Evolutionary conservation across 2,888 invertebrate species (phyloP).

Genomic region (Acleris laterana): DNA sequence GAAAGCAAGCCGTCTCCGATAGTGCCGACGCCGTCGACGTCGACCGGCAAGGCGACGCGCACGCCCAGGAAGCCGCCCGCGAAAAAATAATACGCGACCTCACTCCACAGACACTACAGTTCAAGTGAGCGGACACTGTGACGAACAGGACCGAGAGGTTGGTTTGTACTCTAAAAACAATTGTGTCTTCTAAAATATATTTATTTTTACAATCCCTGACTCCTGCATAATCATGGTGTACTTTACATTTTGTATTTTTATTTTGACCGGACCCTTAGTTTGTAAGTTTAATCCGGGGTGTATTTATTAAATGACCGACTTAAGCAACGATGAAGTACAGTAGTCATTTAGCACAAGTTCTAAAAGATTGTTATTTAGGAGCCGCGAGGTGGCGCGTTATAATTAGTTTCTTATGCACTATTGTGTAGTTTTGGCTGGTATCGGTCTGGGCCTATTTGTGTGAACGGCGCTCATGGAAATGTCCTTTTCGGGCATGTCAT

Average conservation of each 20-base stretch:
- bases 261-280: slow-evolving; percentile 32
- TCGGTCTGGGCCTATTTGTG: slow-evolving; percentile 22
- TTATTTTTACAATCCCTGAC: slow-evolving; percentile 40
- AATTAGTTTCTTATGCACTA: slow-evolving; percentile 23
- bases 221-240: slow-evolving; percentile 43
- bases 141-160: slow-evolving; percentile 22
- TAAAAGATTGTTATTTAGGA: slow-evolving; percentile 29
- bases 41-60: slow-evolving; percentile 76
- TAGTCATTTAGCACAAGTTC: slow-evolving; percentile 31
- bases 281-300: slow-evolving; percentile 18
- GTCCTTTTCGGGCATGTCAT: background rate
- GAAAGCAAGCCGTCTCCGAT: slow-evolving; percentile 68
- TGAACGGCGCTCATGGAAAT: slow-evolving; percentile 9
- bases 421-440: slow-evolving; percentile 19
- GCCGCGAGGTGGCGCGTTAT: slow-evolving; percentile 9
- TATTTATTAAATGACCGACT: slow-evolving; percentile 16
- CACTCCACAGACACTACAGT: background rate
- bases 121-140: slow-evolving; percentile 40
- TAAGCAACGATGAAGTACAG: slow-evolving; percentile 35
- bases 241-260: slow-evolving; percentile 37
- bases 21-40: slow-evolving; percentile 74
- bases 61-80: slow-evolving; percentile 76
- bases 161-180: slow-evolving; percentile 40
- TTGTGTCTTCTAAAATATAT: slow-evolving; percentile 38
- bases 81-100: slow-evolving; percentile 69